Evolutionary conservation across 2,888 invertebrate species (phyloP).

Genomic region (Ceraclea dissimilis): DNA sequence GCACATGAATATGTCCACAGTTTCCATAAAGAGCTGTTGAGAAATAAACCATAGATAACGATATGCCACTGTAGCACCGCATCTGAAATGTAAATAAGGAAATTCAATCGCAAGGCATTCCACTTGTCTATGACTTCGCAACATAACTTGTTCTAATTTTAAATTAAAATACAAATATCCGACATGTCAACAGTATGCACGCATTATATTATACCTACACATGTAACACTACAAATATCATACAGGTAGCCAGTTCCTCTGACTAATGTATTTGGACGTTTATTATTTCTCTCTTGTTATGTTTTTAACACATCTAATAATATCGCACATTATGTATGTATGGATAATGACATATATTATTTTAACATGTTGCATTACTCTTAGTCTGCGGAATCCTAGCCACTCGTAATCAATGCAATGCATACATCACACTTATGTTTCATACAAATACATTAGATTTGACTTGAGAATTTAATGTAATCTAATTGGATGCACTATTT

Average conservation of each 20-base stretch:
- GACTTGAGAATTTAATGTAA: too few species aligned
- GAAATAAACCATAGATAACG: not conserved
- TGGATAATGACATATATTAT: too few species aligned
- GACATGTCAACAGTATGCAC: not conserved
- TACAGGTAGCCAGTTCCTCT: not conserved
- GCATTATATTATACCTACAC: too few species aligned
- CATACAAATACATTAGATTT: too few species aligned
- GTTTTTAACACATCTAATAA: not conserved
- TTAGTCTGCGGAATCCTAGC: too few species aligned
- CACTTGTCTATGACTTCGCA: conserved; percentile 1
- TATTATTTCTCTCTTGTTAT: not conserved
- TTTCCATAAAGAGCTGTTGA: conserved; percentile 1
- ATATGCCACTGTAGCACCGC: not conserved
- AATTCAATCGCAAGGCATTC: conserved; percentile 1
- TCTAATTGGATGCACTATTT: too few species aligned
- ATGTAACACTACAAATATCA: not conserved
- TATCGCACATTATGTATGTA: too few species aligned
- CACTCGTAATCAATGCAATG: too few species aligned
- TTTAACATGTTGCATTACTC: too few species aligned
- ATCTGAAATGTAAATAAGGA: not conserved
- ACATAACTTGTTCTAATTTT: conserved; percentile 1
- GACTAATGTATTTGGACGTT: not conserved
- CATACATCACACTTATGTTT: too few species aligned
- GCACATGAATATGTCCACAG: not conserved
- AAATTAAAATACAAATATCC: not conserved